A percentile compares a stretch with the other conserved stretches of the same genome.
Evolutionary conservation across 2,113 vertebrate genomes (phyloP).

Genomic region (Fukomys damarensis): DNA sequence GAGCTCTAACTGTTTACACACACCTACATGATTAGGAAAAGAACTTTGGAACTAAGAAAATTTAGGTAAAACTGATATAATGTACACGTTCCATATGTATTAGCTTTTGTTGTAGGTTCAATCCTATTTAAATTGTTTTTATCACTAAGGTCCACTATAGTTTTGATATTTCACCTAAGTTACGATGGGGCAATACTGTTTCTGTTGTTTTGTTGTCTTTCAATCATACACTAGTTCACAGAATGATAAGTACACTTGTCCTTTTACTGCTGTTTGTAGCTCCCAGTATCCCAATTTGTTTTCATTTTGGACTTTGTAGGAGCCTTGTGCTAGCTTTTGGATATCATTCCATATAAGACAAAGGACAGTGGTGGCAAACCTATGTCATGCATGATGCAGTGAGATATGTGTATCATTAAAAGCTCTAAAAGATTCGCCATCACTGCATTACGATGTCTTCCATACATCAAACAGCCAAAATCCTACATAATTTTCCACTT

Average conservation of each 20-base stretch:
- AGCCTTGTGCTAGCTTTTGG: background rate
- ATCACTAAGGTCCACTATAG: background rate
- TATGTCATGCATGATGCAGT: accelerated
- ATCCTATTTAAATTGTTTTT: background rate
- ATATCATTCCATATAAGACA: background rate
- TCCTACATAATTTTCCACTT: background rate
- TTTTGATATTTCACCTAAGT: background rate
- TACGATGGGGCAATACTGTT: background rate
- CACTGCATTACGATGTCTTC: background rate
- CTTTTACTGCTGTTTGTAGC: background rate
- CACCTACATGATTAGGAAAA: background rate
- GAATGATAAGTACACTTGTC: background rate
- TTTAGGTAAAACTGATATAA: background rate
- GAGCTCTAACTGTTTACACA: background rate
- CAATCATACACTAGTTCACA: background rate
- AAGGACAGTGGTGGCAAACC: background rate
- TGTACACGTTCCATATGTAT: background rate
- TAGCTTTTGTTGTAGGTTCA: background rate
- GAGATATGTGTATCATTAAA: background rate
- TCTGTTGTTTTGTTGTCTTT: background rate
- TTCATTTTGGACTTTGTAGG: background rate
- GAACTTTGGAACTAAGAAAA: slow-evolving; percentile 7
- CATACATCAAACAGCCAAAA: background rate
- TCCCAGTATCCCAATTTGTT: background rate
- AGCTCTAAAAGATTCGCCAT: background rate